Conservation (phyloP, 2,797 vertebrate genomes). For the Paratrypauchen microcephalus region DNA sequence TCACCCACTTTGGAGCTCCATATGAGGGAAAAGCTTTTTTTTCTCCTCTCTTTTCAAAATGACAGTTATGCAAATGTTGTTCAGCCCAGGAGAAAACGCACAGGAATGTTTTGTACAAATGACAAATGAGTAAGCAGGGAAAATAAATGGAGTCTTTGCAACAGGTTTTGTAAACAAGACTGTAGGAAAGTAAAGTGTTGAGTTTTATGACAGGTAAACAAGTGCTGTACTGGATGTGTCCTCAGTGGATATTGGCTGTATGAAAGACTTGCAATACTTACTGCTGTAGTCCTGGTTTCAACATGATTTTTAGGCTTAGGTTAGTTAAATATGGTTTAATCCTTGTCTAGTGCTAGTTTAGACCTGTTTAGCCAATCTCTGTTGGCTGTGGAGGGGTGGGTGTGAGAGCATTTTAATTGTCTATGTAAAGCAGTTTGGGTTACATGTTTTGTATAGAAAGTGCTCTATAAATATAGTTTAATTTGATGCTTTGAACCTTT, state of each 20-base stretch:
- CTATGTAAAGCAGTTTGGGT: no score
- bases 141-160: not conserved
- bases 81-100: slow-evolving; percentile 19
- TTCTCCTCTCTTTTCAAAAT: slow-evolving; percentile 36
- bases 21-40: slow-evolving; percentile 22
- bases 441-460: no score
- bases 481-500: not conserved
- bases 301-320: not conserved
- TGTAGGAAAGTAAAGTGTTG: not conserved
- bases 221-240: not conserved
- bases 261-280: not conserved
- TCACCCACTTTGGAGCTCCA: slow-evolving; percentile 38
- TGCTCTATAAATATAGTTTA: no score
- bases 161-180: not conserved
- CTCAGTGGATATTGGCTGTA: not conserved
- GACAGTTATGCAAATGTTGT: slow-evolving; percentile 76
- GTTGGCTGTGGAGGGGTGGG: no score
- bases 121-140: not conserved
- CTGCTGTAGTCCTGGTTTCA: not conserved
- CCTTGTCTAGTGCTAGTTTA: not conserved
- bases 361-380: not conserved
- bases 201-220: not conserved
- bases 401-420: no score
- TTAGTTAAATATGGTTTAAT: not conserved
- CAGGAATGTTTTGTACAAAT: not conserved